These are phyloP conservation scores for Hemibagrus guttatus DNA, from an alignment of 2,797 vertebrate genomes.

Conservation along the genomic window DNA sequence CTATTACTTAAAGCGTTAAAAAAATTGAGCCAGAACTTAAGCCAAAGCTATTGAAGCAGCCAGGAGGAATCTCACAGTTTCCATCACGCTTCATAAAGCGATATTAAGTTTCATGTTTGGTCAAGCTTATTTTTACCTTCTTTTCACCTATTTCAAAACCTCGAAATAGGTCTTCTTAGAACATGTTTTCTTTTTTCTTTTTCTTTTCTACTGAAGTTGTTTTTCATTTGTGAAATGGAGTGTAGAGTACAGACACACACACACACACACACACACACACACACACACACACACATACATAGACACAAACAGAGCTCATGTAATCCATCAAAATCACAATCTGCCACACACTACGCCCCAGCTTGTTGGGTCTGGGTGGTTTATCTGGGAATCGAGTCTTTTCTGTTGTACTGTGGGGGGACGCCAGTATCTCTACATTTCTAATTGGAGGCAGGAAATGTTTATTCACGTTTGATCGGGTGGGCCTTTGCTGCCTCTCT, in stretches of 20 bases:
- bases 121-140: not conserved
- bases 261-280: conserved; percentile 28
- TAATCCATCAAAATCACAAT: conserved; percentile 46
- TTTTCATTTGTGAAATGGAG: conserved; percentile 29
- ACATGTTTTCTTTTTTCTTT: not conserved
- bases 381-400: conserved; percentile 62
- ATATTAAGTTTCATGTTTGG: conserved; percentile 6
- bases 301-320: conserved; percentile 27
- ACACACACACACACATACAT: not conserved
- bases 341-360: conserved; percentile 47
- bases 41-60: not conserved
- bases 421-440: conserved; percentile 77
- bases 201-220: not conserved
- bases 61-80: conserved; percentile 6
- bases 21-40: conserved; percentile 26
- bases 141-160: not conserved
- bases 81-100: not conserved
- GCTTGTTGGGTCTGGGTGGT: conserved; percentile 61
- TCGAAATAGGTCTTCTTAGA: conserved; percentile 12
- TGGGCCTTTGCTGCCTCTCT: conserved; percentile 79
- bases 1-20: conserved; percentile 38
- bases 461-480: conserved; percentile 85
- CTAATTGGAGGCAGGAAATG: conserved; percentile 89
- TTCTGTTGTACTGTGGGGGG: conserved; percentile 59
- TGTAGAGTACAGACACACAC: conserved; percentile 35